Evolutionary conservation across 2,888 invertebrate species (phyloP).

Genomic region (Callimorpha dominula): DNA sequence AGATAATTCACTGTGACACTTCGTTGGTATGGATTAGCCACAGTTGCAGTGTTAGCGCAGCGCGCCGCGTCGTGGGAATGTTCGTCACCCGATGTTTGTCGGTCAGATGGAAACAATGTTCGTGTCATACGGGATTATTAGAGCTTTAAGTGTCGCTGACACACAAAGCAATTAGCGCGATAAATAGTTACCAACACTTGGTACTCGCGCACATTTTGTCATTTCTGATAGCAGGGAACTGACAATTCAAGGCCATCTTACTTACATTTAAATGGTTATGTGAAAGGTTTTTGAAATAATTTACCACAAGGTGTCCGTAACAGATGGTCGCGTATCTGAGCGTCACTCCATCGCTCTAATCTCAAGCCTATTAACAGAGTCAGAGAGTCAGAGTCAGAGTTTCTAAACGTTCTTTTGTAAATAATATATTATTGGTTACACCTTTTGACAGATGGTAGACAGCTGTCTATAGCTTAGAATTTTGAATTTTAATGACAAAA

Average conservation of each 20-base stretch:
- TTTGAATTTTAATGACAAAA: neutral
- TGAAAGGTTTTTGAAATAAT: neutral
- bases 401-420: neutral
- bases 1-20: neutral
- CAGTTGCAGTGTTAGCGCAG: neutral
- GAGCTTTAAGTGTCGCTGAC: slow-evolving; percentile 11
- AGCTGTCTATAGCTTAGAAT: neutral
- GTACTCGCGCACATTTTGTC: neutral
- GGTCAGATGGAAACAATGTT: slow-evolving; percentile 8
- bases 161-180: slow-evolving; percentile 5
- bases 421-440: neutral
- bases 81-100: slow-evolving; percentile 4
- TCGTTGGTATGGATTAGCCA: neutral
- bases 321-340: neutral
- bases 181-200: neutral
- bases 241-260: neutral
- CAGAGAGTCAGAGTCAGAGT: neutral
- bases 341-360: neutral
- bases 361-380: neutral
- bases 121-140: slow-evolving; percentile 8
- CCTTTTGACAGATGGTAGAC: neutral
- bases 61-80: neutral
- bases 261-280: neutral
- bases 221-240: neutral
- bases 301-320: neutral